These are phyloP conservation scores for Diarsia dahlii DNA, from an alignment of 2,888 invertebrate species.

Conservation along the genomic window DNA sequence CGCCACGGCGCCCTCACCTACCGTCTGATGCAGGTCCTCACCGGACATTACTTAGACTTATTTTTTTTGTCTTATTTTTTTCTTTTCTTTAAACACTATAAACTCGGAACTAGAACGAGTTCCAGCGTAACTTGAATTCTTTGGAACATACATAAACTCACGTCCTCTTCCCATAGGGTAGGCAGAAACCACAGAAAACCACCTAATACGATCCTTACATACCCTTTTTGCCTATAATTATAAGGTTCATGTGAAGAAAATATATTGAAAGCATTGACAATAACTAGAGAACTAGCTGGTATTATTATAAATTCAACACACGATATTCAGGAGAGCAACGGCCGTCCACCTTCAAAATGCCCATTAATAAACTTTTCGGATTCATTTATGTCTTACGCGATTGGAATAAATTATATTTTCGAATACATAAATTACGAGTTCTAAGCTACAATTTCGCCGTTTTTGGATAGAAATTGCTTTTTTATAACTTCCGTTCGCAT, in stretches of 20 bases:
- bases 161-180: too few species aligned
- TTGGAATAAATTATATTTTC: conserved; percentile 76
- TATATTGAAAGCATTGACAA: conserved; percentile 18
- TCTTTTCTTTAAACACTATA: too few species aligned
- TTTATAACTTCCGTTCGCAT: conserved; percentile 60
- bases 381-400: conserved; percentile 81
- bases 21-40: too few species aligned
- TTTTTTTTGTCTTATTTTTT: too few species aligned
- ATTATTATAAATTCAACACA: conserved; percentile 77
- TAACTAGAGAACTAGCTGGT: conserved; percentile 31
- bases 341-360: conserved; percentile 80
- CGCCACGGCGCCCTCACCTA: too few species aligned
- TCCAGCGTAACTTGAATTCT: too few species aligned
- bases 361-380: conserved; percentile 82
- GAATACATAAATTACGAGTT: conserved; percentile 63
- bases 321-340: conserved; percentile 76
- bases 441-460: conserved; percentile 50
- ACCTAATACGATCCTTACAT: too few species aligned
- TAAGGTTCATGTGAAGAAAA: not conserved
- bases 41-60: too few species aligned
- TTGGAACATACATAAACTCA: too few species aligned
- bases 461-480: conserved; percentile 61
- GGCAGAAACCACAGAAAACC: too few species aligned
- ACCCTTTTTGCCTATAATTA: too few species aligned
- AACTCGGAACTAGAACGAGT: too few species aligned